These are phyloP conservation scores for Okapia johnstoni DNA, from an alignment of 2,113 vertebrate genomes.

Conservation along the genomic window DNA sequence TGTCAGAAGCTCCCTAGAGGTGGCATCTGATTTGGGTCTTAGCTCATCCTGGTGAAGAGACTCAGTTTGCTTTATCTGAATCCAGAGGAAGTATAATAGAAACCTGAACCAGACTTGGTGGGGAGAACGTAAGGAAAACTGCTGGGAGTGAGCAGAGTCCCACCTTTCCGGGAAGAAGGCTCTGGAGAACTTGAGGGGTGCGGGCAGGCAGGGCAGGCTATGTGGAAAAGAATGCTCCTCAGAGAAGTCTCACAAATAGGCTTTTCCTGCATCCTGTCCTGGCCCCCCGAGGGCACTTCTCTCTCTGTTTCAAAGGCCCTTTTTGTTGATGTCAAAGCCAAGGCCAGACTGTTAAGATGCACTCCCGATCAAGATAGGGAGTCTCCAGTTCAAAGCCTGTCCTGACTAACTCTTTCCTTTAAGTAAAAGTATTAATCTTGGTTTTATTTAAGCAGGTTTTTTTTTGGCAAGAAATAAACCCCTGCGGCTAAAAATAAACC, in stretches of 20 bases:
- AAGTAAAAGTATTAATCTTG: slow-evolving; percentile 73
- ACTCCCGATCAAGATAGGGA: slow-evolving; percentile 67
- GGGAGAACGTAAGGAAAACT: neutral
- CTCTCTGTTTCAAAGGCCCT: slow-evolving; percentile 50
- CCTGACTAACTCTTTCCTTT: slow-evolving; percentile 71
- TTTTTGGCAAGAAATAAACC: slow-evolving; percentile 63
- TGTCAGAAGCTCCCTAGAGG: neutral
- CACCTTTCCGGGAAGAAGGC: slow-evolving; percentile 1
- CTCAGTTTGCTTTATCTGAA: neutral
- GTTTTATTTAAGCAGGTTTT: slow-evolving; percentile 73
- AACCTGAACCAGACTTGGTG: neutral
- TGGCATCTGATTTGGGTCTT: neutral
- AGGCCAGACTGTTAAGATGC: slow-evolving; percentile 59
- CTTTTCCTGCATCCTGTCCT: neutral
- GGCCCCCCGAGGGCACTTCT: neutral
- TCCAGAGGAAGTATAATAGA: slow-evolving; percentile 13
- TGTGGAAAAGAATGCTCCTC: neutral
- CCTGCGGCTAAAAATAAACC: slow-evolving; percentile 69
- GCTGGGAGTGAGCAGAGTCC: neutral
- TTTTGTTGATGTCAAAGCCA: slow-evolving; percentile 36
- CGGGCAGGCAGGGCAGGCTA: neutral
- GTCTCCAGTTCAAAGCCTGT: slow-evolving; percentile 69
- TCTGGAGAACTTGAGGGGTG: neutral
- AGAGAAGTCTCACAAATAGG: neutral
- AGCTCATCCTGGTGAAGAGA: neutral